Evolutionary conservation across 2,113 vertebrate genomes (phyloP).

Genomic region (Isichthys henryi): DNA sequence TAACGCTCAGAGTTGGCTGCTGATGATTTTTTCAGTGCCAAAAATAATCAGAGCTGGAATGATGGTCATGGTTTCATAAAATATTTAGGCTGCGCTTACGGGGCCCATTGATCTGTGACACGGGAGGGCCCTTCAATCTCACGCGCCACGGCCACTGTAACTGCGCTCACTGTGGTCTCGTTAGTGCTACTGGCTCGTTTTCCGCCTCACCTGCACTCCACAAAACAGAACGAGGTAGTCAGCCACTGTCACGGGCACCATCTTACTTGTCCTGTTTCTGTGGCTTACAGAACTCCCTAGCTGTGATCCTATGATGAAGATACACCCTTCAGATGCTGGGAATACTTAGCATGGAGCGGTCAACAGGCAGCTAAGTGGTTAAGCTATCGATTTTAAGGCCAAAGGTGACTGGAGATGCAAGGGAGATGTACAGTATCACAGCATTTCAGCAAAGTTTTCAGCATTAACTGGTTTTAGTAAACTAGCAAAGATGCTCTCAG

Average conservation of each 20-base stretch:
- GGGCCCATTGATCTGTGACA: constrained; percentile 24
- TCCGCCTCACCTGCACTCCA: neutral
- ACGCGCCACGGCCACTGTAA: neutral
- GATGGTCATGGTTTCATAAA: constrained; percentile 14
- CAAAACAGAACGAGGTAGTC: neutral
- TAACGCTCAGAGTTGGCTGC: neutral
- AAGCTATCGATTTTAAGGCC: neutral
- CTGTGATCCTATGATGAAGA: neutral
- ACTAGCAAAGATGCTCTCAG: neutral
- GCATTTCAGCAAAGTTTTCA: neutral
- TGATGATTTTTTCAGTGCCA: constrained; percentile 3
- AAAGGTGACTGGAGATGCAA: neutral
- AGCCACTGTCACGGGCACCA: neutral
- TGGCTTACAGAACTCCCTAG: neutral
- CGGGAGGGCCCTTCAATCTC: constrained; percentile 10
- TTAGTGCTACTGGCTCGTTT: neutral
- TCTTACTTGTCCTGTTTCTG: neutral
- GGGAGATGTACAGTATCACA: neutral
- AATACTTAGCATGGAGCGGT: neutral
- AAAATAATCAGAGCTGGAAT: neutral
- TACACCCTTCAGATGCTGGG: neutral
- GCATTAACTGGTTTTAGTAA: neutral
- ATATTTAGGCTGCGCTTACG: constrained; percentile 5
- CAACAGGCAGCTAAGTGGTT: neutral
- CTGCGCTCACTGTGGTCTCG: neutral